These are phyloP conservation scores for Climacteris rufus DNA, from an alignment of 2,113 vertebrate genomes.

Conservation along the genomic window DNA sequence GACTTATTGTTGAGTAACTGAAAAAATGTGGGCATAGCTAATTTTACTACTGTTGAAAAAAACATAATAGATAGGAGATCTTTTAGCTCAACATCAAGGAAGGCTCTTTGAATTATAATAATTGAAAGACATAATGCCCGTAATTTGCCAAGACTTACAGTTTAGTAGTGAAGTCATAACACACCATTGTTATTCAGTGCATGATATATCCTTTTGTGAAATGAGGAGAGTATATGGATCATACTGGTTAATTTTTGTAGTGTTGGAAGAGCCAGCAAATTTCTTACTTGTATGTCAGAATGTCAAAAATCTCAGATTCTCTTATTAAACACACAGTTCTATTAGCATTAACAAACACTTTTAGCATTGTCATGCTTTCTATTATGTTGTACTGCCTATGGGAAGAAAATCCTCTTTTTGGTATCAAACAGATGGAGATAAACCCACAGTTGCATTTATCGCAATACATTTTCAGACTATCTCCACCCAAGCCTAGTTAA, in stretches of 20 bases:
- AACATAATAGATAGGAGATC: neutral
- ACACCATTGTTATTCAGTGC: too few relatives aligned
- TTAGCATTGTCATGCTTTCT: neutral
- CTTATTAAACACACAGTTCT: neutral
- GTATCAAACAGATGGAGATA: neutral
- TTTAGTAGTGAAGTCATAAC: neutral
- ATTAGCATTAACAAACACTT: neutral
- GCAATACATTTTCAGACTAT: neutral
- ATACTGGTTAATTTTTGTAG: neutral
- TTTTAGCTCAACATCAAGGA: neutral
- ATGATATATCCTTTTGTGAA: neutral
- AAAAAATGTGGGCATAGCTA: neutral
- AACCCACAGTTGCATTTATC: neutral
- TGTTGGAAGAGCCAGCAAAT: neutral
- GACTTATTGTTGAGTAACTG: neutral
- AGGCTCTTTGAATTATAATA: neutral
- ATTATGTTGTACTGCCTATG: neutral
- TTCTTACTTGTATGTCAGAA: neutral
- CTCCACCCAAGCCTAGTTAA: neutral
- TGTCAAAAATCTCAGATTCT: neutral
- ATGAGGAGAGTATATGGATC: neutral
- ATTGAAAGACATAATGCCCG: neutral
- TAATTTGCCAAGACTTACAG: neutral
- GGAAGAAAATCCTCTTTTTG: neutral
- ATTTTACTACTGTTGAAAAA: neutral